Evolutionary conservation across 2,888 invertebrate species (phyloP), one percentile per base, ranked within the genome.

Genomic region (Macroteleia sp.): DNA sequence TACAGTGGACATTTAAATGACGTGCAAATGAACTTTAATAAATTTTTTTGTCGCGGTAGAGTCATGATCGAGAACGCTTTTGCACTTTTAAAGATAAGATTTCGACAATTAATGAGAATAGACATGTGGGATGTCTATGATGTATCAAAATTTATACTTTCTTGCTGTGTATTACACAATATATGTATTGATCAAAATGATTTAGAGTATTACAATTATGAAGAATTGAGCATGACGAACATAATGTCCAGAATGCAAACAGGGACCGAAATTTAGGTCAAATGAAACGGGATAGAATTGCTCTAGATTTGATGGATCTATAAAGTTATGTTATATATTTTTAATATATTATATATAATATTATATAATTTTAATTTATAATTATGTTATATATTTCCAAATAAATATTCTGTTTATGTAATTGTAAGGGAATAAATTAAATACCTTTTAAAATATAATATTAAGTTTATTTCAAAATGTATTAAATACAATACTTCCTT

Each of bases 161-260:
- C 32, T 30, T 64, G 64, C n/a, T 64, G 64, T 19, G 52, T 67
- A 28, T 12, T 67, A 6, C 67, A 67, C n/a, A 67, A 67, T 9
- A 9, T 56, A 0, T 56, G 56, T 19, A 67, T 57, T 0, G 39
- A 67, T 19, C 10, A 25, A 4, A 14, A 8, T 22, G 19, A 39
- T 56, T 2, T 54, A 12, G 28, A 67, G 3, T 16, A 14, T 12
- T 14, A 67, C 3, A 56, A 46, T n/a, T 17, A 20, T 67, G 25
- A 8, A 8, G 2, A 34, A 54, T 34, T 12, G 25, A 12, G 54
- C 66, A n/a, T 34, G n/a, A n/a, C n/a, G n/a, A 66, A 12, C 54
- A 54, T 8, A 44, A 44, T 19, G 12, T 54, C 1, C 44, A 66
- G 14, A 8, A 28, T 2, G 39, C 56, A 19, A 39, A 46, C 16